Base-by-base conservation (phyloP, 2,888 invertebrate genomes). In the Scrobipalpa atriplicella region DNA sequence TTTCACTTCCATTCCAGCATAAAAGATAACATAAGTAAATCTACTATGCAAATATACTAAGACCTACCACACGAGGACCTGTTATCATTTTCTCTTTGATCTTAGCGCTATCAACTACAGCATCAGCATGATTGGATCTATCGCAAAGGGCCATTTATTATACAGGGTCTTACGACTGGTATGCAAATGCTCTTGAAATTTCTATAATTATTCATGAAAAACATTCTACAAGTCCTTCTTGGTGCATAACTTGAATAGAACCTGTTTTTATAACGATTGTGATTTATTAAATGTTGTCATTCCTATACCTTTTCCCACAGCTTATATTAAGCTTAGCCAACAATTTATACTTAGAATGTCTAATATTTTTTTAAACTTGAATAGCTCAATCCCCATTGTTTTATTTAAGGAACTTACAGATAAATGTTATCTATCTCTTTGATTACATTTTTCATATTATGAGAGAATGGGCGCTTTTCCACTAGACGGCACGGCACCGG, bases 131-230 rank as follows among this genome's bases (percentile, higher is more conserved):
- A 47, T 47, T 47, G 47, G 47, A 47, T 47, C 47, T 47, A 47
- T 47, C 47, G 47, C 47, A 47, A 47, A 47, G 29, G 47, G 16
- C 47, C 47, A 47, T 47, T 47, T 47, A 47, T 47, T 47, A 47
- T 47, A 47, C n/a, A 16, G 47, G 47, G n/a, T 47, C 6, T 5
- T n/a, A n/a, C 47, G 29, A 29, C 47, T 16, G 38, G 60, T 60
- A 60, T 60, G 60, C 38, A 16, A 60, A 60, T 60, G n/a, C 9
- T 38, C 18, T 38, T n/a, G 36, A 38, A 18, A 60, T 60, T 60
- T 60, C 60, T 36, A 36, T 38, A 36, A 60, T 36, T 58, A 58
- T 36, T 36, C 56, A 58, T 38, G 36, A 60, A 36, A 29, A 21
- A 13, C n/a, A 29, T 60, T 36, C 60, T 16, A 60, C 11, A 16